A percentile compares a stretch with the other conserved stretches of the same genome.
These are phyloP conservation scores for Chromis chromis DNA, from an alignment of 2,797 vertebrate genomes.

Conservation along the genomic window DNA sequence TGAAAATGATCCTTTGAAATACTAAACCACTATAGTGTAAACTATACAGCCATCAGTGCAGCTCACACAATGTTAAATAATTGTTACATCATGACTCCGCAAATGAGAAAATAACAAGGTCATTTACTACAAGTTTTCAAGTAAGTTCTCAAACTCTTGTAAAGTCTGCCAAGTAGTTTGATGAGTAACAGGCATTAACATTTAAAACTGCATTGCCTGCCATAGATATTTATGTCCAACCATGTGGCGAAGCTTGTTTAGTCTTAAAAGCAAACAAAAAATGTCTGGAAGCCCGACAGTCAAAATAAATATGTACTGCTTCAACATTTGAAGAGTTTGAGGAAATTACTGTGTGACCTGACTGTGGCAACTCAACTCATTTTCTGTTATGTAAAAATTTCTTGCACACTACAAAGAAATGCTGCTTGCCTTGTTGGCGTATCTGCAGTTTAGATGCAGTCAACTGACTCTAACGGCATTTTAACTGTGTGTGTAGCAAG, in stretches of 20 bases:
- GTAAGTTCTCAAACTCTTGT: background rate
- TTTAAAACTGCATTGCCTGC: slow-evolving; percentile 35
- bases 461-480: too few species aligned
- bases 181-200: slow-evolving; percentile 31
- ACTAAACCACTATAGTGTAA: background rate
- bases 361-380: background rate
- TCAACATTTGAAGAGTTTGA: background rate
- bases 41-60: background rate
- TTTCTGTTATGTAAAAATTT: background rate
- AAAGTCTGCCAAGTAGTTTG: slow-evolving; percentile 3
- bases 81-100: background rate
- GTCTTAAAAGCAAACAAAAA: slow-evolving; percentile 10
- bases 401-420: too few species aligned
- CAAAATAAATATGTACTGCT: background rate
- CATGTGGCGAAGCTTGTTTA: slow-evolving; percentile 2
- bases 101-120: background rate
- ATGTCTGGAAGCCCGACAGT: background rate
- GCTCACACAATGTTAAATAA: background rate
- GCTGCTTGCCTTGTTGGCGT: too few species aligned
- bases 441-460: too few species aligned
- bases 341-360: background rate
- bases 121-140: slow-evolving; percentile 4
- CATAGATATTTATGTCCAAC: slow-evolving; percentile 15
- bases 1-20: background rate
- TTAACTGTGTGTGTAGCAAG: too few species aligned